Percentiles rank a stretch among this genome's conserved stretches.
phyloP scores from a whole-genome alignment of 2,888 invertebrate species.

The Agonopterix heracliana region DNA sequence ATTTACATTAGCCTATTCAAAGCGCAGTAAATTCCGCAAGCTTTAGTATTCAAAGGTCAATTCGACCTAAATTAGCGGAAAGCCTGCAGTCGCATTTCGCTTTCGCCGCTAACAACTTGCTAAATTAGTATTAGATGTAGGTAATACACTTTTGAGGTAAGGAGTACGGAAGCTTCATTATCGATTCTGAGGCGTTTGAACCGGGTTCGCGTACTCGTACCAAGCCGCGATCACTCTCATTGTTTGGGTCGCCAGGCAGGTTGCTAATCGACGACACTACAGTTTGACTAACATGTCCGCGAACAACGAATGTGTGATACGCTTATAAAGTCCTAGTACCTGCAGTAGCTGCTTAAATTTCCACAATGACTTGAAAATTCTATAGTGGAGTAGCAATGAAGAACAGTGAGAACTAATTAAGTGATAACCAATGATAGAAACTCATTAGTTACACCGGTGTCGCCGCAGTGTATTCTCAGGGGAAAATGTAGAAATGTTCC shows the following conservation, averaged over 20 bases:
- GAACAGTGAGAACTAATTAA: conserved; percentile 13
- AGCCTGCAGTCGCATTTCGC: conserved; percentile 26
- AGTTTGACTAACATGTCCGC: conserved; percentile 50
- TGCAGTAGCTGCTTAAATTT: background rate
- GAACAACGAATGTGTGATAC: conserved; percentile 48
- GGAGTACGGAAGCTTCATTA: conserved; percentile 25
- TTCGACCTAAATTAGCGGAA: conserved; percentile 25
- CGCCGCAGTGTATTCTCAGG: conserved; percentile 27
- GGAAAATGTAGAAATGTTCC: conserved; percentile 68
- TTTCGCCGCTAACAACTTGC: conserved; percentile 15
- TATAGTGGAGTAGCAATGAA: conserved; percentile 8
- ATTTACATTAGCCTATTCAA: conserved; percentile 6
- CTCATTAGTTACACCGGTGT: conserved; percentile 17
- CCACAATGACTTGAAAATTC: background rate
- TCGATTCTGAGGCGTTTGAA: conserved; percentile 53
- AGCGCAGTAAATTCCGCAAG: conserved; percentile 4
- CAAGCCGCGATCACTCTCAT: conserved; percentile 70
- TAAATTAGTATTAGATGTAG: too few species aligned
- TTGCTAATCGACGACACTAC: conserved; percentile 58
- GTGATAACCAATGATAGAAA: too few species aligned
- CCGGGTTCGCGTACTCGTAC: conserved; percentile 63
- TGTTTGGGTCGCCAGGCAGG: conserved; percentile 65
- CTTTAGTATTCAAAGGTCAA: conserved; percentile 18
- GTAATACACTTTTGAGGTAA: too few species aligned
- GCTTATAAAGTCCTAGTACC: conserved; percentile 33